These are phyloP conservation scores for Cyphomyrus discorhynchus DNA, from an alignment of 2,113 vertebrate species.

Conservation along the genomic window DNA sequence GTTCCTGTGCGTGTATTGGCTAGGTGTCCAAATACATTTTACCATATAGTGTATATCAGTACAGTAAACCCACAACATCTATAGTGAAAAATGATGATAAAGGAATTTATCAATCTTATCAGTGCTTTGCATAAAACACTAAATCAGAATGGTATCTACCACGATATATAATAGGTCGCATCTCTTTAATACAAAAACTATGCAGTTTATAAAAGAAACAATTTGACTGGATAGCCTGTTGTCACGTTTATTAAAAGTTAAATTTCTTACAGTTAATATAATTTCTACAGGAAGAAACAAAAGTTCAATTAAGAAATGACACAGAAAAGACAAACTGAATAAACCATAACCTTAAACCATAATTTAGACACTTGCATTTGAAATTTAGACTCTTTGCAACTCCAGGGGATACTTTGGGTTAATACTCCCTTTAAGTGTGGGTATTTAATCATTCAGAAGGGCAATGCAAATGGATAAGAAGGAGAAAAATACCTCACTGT, in stretches of 20 bases:
- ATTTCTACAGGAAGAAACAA: conserved; percentile 24
- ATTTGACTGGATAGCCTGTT: not conserved
- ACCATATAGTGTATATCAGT: not conserved
- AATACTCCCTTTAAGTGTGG: conserved; percentile 14
- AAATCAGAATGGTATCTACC: not conserved
- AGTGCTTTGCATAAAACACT: not conserved
- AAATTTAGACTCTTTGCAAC: conserved; percentile 18
- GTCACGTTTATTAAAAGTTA: conserved; percentile 40
- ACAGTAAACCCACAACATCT: not conserved
- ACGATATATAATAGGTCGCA: not conserved
- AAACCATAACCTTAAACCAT: conserved; percentile 11
- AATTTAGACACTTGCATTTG: conserved; percentile 20
- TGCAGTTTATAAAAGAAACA: not conserved
- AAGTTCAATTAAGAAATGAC: conserved; percentile 18
- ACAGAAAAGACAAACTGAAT: conserved; percentile 6
- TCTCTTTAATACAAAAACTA: not conserved
- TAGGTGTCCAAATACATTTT: not conserved
- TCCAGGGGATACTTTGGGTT: conserved; percentile 1
- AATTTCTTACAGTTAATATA: conserved; percentile 50
- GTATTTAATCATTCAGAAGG: conserved; percentile 10
- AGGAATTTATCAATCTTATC: not conserved
- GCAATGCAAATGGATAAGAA: conserved; percentile 20
- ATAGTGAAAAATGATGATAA: not conserved
- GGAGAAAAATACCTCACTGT: conserved; percentile 21
- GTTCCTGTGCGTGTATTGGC: not conserved